Evolutionary conservation across 92 coral and sea anemone genomes (phyloP).

Genomic region (Phenganax subtilis): DNA sequence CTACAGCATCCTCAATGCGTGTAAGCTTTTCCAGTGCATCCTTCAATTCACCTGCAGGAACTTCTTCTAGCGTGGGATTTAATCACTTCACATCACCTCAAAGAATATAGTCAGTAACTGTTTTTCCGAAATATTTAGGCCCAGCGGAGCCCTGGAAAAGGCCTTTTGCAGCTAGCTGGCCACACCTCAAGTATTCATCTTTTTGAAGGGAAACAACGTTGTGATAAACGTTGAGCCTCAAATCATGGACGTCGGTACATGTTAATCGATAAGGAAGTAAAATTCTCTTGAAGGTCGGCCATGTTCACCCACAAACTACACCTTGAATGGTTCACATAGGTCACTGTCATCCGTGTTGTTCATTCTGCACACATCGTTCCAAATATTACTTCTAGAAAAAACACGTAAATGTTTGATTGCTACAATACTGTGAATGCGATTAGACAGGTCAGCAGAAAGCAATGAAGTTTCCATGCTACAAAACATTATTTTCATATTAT

Average conservation of each 20-base stretch:
- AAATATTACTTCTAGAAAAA: neutral
- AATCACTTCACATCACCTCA: neutral
- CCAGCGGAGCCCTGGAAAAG: constrained; percentile 48
- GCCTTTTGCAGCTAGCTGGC: constrained; percentile 38
- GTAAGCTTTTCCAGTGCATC: constrained; percentile 35
- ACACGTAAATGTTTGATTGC: no score
- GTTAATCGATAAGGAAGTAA: constrained; percentile 3
- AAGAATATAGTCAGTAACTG: constrained; percentile 16
- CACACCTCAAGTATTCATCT: constrained; percentile 12
- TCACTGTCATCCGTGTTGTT: neutral
- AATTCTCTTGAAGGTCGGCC: constrained; percentile 10
- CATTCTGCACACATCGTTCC: neutral
- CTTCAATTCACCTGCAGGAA: constrained; percentile 10
- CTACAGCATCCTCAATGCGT: neutral
- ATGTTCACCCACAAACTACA: neutral
- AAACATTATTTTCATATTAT: no score
- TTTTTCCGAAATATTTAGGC: constrained; percentile 40
- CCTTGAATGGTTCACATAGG: neutral
- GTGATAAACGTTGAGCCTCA: constrained; percentile 32
- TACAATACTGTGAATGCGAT: no score
- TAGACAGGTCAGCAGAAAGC: no score
- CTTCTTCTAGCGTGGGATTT: constrained; percentile 10
- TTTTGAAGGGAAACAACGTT: constrained; percentile 29
- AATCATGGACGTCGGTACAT: constrained; percentile 21
- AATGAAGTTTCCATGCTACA: no score